Evolutionary conservation across 2,113 vertebrate genomes (phyloP).

Genomic region (Hassar affinis): DNA sequence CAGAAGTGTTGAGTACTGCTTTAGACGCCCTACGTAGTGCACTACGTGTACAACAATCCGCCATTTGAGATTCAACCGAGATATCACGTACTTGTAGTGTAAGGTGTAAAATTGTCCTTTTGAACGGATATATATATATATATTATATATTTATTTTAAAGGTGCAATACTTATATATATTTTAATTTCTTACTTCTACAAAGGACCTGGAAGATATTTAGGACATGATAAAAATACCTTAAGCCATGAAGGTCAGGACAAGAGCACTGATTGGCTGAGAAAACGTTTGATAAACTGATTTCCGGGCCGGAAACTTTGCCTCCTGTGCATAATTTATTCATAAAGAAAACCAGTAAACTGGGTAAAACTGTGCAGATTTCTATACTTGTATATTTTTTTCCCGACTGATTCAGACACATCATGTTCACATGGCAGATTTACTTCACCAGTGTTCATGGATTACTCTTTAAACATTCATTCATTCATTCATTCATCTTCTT

Average conservation of each 20-base stretch:
- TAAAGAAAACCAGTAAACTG: neutral
- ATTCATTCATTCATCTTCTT: no score
- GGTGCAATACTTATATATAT: neutral
- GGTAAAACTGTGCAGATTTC: neutral
- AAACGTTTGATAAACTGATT: neutral
- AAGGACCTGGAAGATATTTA: neutral
- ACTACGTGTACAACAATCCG: rapidly evolving
- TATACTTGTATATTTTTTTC: neutral
- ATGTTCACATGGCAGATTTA: neutral
- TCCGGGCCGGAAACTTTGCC: neutral
- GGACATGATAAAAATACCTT: neutral
- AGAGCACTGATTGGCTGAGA: neutral
- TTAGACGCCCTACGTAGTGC: neutral
- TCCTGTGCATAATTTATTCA: neutral
- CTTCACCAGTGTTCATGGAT: neutral
- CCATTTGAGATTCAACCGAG: neutral
- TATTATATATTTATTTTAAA: no score
- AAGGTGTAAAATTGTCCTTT: neutral
- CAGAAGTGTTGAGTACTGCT: neutral
- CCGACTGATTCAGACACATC: neutral
- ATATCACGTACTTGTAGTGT: neutral
- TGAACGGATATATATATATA: neutral
- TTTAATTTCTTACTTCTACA: neutral
- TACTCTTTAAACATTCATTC: neutral
- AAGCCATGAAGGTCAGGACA: neutral